Evolutionary conservation across 2,797 vertebrate genomes (phyloP).

Genomic region (Hephaestus fuliginosus): DNA sequence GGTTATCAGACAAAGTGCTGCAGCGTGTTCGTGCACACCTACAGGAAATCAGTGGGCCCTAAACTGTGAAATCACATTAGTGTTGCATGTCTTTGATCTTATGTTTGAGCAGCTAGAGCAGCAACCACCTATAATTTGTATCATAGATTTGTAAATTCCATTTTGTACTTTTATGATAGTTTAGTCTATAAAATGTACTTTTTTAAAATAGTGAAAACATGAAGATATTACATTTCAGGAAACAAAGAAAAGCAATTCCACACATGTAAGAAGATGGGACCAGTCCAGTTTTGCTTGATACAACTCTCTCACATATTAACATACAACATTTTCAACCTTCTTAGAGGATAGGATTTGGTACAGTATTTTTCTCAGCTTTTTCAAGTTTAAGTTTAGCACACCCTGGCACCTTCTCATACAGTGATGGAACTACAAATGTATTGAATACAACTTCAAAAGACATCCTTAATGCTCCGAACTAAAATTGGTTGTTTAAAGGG

Average conservation of each 20-base stretch:
- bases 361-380: too few species aligned
- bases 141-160: background rate
- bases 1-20: background rate
- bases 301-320: background rate
- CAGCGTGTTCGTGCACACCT: background rate
- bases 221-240: background rate
- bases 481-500: background rate
- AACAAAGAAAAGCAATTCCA: background rate
- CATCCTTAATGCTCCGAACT: background rate
- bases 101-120: background rate
- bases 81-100: background rate
- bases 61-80: too few species aligned
- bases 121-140: background rate
- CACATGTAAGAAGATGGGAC: background rate
- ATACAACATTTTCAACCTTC: too few species aligned
- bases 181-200: background rate
- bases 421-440: background rate
- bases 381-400: background rate
- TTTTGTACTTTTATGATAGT: background rate
- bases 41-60: background rate
- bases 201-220: background rate
- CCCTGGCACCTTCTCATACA: background rate
- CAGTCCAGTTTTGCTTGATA: background rate
- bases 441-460: background rate
- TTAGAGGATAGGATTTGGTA: too few species aligned